A percentile compares a stretch with the other conserved stretches of the same genome.
Conservation (phyloP, 35 echinoderm and acorn worm species). For the Diadema setosum region DNA sequence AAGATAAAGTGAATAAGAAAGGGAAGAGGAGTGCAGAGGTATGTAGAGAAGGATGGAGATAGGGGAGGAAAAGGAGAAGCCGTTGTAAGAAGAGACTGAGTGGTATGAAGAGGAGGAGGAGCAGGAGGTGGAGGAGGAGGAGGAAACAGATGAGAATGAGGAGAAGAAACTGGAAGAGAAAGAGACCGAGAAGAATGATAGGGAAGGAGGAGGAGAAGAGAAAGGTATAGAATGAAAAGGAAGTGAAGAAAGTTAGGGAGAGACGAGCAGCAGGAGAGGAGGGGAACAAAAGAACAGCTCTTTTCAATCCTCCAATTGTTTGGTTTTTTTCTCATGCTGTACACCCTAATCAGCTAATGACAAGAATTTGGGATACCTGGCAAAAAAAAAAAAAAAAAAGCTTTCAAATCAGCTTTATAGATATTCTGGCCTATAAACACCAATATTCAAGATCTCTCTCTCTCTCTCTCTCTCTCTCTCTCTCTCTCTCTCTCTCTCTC, state of each 20-base stretch:
- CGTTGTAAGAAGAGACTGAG: not conserved
- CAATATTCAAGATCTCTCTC: no score
- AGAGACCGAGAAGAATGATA: not conserved
- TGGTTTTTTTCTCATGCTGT: no score
- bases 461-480: no score
- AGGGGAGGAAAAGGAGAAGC: not conserved
- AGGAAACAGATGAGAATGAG: not conserved
- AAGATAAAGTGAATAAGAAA: not conserved
- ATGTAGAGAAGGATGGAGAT: not conserved
- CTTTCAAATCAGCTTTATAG: no score
- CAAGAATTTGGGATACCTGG: no score
- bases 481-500: no score
- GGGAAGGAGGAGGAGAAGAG: not conserved
- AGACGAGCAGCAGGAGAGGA: not conserved
- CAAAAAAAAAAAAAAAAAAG: no score
- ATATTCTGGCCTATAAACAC: no score
- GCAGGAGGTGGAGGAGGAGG: not conserved
- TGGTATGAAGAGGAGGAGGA: not conserved
- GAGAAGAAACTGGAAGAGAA: not conserved
- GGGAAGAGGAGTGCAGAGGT: not conserved
- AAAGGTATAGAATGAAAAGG: not conserved
- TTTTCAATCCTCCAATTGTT: no score
- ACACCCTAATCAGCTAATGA: no score
- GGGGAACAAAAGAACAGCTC: no score
- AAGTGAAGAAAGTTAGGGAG: not conserved